These are phyloP conservation scores for Argopecten irradians DNA, from an alignment of 1,140 invertebrate species.

Conservation along the genomic window DNA sequence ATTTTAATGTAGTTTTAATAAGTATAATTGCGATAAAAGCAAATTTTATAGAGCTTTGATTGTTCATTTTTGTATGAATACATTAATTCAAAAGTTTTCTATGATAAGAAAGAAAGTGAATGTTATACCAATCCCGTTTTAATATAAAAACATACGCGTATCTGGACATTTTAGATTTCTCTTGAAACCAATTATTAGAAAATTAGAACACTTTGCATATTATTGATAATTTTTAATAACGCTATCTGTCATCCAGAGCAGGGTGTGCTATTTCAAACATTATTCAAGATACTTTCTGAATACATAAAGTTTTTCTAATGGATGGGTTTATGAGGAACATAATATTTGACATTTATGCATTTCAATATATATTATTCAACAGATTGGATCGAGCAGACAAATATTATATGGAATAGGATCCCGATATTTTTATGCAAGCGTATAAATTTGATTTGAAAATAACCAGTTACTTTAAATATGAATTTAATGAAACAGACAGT, in stretches of 20 bases:
- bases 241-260: neutral
- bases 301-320: neutral
- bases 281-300: neutral
- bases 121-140: neutral
- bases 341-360: too few relatives aligned
- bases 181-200: slow-evolving; percentile 22
- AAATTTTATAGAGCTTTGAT: neutral
- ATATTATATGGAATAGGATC: neutral
- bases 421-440: too few relatives aligned
- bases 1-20: neutral
- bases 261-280: slow-evolving; percentile 9
- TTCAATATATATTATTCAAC: neutral
- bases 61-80: neutral
- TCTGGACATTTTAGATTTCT: neutral
- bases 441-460: too few relatives aligned
- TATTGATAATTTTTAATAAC: slow-evolving; percentile 1
- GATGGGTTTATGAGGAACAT: neutral
- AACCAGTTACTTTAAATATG: too few relatives aligned
- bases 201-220: slow-evolving; percentile 17
- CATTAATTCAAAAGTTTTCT: neutral
- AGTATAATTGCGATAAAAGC: neutral
- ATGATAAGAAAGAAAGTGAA: neutral
- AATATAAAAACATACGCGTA: neutral
- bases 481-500: too few relatives aligned
- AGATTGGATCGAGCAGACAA: neutral